A percentile compares a stretch with the other conserved stretches of the same genome.
These are phyloP conservation scores for Sycobia sp. DNA, from an alignment of 1,140 invertebrate genomes.

Conservation along the genomic window DNA sequence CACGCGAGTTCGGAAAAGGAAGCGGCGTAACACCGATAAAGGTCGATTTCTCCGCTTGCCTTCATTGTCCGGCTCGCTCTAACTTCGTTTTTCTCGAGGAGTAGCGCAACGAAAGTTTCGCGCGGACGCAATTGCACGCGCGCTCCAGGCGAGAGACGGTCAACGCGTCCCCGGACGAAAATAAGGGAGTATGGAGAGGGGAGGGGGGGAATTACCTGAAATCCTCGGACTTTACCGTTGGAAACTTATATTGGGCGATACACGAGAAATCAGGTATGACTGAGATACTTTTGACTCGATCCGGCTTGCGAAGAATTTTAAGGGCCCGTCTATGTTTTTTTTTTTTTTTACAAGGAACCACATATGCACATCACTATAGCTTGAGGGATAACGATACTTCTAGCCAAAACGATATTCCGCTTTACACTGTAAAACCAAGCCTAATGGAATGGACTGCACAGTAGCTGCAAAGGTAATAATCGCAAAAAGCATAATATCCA, in stretches of 20 bases:
- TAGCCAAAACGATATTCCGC: no score
- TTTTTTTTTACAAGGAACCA: no score
- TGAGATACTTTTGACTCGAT: not conserved
- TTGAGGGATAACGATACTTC: no score
- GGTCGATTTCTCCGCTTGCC: constrained; percentile 45
- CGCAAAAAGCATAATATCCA: no score
- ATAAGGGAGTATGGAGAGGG: no score
- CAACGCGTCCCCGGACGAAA: constrained; percentile 5
- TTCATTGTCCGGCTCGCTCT: constrained; percentile 6
- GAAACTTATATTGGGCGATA: constrained; percentile 6
- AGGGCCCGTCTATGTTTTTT: no score
- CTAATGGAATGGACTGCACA: no score
- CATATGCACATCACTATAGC: no score
- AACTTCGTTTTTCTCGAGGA: constrained; percentile 7
- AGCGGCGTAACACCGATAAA: constrained; percentile 46
- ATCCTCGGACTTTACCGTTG: not conserved
- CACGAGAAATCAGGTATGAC: constrained; percentile 1
- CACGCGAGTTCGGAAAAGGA: no score
- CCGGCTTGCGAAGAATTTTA: no score
- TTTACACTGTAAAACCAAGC: no score
- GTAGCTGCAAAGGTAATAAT: no score
- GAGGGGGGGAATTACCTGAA: constrained; percentile 3
- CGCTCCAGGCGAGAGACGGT: constrained; percentile 12
- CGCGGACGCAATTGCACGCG: constrained; percentile 15
- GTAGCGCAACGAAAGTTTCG: not conserved